These are phyloP conservation scores for Pyrocoelia pectoralis DNA, from an alignment of 2,888 invertebrate genomes.

Conservation along the genomic window DNA sequence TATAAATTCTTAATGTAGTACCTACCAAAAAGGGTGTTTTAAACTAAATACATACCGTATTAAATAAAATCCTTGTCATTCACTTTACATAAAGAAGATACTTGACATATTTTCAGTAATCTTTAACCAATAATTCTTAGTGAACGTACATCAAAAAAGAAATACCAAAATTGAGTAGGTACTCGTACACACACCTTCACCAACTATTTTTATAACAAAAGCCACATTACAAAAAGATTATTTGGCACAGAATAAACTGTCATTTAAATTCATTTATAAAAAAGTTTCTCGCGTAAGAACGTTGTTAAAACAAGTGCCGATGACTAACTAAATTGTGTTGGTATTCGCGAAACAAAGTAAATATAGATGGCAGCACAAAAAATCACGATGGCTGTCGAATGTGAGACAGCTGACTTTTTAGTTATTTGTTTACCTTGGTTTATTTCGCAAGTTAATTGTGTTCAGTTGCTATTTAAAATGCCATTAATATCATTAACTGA, in stretches of 20 bases:
- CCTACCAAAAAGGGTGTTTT: too few relatives aligned
- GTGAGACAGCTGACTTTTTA: too few relatives aligned
- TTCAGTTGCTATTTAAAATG: too few relatives aligned
- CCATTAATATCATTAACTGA: too few relatives aligned
- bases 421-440: too few relatives aligned
- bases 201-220: too few relatives aligned
- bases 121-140: constrained; percentile 4
- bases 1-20: too few relatives aligned
- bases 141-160: neutral
- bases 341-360: too few relatives aligned
- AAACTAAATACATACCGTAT: neutral
- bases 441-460: too few relatives aligned
- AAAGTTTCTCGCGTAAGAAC: neutral
- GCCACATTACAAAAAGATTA: too few relatives aligned
- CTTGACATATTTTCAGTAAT: constrained; percentile 6
- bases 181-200: neutral
- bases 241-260: neutral
- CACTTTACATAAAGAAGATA: constrained; percentile 2
- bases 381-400: too few relatives aligned
- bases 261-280: constrained; percentile 7
- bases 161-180: neutral
- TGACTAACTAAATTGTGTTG: constrained; percentile 9
- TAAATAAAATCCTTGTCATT: constrained; percentile 5
- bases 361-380: too few relatives aligned
- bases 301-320: neutral